These are phyloP conservation scores for Chrysolina americana DNA, from an alignment of 2,888 invertebrate species.

Conservation along the genomic window DNA sequence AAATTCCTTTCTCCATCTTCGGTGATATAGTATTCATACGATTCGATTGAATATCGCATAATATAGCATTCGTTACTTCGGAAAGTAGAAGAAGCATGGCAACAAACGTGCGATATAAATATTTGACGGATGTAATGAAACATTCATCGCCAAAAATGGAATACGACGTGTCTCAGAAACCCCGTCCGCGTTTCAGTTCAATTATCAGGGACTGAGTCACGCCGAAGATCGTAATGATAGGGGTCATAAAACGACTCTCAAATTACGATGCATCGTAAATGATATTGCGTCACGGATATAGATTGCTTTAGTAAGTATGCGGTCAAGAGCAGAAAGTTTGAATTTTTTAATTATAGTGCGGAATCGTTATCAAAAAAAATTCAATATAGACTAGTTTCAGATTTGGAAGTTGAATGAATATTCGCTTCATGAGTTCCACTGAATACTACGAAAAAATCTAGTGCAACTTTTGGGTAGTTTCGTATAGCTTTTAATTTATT, in stretches of 20 bases:
- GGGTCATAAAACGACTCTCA: conserved; percentile 2
- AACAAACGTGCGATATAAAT: conserved; percentile 34
- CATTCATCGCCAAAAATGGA: conserved; percentile 33
- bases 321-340: no score
- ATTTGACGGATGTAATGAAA: conserved; percentile 30
- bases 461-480: no score
- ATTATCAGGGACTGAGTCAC: conserved; percentile 20
- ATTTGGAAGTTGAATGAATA: no score
- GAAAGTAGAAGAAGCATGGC: conserved; percentile 3
- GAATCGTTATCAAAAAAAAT: no score
- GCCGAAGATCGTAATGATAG: conserved; percentile 9
- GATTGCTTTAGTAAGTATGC: no score
- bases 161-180: conserved; percentile 28
- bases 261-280: conserved; percentile 17
- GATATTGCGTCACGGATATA: background rate
- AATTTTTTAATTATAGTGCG: no score
- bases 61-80: conserved; percentile 1
- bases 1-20: conserved; percentile 30
- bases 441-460: no score
- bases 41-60: conserved; percentile 34
- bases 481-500: no score
- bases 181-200: conserved; percentile 24
- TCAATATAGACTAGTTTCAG: no score
- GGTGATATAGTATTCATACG: conserved; percentile 27
- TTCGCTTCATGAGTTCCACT: no score